Evolutionary conservation across 2,113 vertebrate species (phyloP), one percentile per base, ranked within the genome.

Genomic region (Mellivora capensis): DNA sequence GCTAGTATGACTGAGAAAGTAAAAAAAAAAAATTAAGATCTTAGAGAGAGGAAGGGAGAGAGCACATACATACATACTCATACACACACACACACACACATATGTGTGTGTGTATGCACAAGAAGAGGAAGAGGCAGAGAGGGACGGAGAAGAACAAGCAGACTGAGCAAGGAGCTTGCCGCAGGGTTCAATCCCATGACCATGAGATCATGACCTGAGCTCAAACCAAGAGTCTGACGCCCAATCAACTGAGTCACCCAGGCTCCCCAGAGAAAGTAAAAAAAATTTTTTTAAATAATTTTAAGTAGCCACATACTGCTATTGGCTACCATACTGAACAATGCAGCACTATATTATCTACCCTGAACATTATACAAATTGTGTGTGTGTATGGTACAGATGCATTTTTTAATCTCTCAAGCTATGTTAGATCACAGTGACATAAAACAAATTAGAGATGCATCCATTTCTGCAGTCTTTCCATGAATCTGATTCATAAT

Each of bases 371-470:
- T 90, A 59, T 69, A 92, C 76, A 42, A 90, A 15, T 15, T 31
- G 52, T 62, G 61, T 62, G 23, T 84, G 23, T 25, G 9, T 25
- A 25, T 61, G 59, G 59, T 27, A 0, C 11, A 49, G 18, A 87
- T 76, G 15, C 20, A 34, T 93, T 89, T 94, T 77, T 37, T 83
- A 93, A 95, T 67, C 8, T 95, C 61, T 89, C 37, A 42, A 96
- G 39, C 29, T 92, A 74, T 77, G 49, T 57, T 80, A 42, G 34
- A 20, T 93, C 77, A 83, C 21, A 34, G 72, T 67, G 47, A 47
- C 54, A 90, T 93, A 31, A 94, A 91, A 91, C 74, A 93, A 74
- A 82, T 87, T 3, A 90, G 29, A 91, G 94, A 77, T 69, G 52
- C 31, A 90, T 74, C 31, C 4, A 54, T 84, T 90, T 97, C 39